Evolutionary conservation across 2,888 invertebrate species (phyloP).

Genomic region (Argyresthia albistria): DNA sequence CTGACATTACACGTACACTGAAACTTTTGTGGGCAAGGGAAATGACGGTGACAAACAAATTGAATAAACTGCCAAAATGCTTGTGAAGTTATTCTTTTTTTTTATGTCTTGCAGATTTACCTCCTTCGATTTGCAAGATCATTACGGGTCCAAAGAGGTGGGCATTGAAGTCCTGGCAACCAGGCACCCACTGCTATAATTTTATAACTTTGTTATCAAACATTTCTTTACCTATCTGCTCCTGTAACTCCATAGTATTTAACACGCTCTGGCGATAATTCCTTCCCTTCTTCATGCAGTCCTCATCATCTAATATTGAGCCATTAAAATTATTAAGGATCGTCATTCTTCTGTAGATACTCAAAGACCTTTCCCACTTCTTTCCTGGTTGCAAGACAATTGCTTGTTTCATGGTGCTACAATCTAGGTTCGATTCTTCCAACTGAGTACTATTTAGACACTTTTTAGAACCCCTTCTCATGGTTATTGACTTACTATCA

Average conservation of each 20-base stretch:
- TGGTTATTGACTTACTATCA: neutral
- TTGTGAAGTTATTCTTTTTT: neutral
- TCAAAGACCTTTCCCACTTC: conserved; percentile 77
- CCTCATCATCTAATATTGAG: conserved; percentile 50
- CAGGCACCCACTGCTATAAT: too few species aligned
- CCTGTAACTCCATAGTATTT: conserved; percentile 41
- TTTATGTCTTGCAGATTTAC: neutral
- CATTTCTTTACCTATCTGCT: neutral
- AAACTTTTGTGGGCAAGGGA: conserved; percentile 61
- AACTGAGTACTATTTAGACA: neutral
- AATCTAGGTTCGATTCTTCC: neutral
- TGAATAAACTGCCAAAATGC: neutral
- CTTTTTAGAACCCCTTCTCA: neutral
- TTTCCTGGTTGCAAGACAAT: conserved; percentile 76
- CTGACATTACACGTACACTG: conserved; percentile 69
- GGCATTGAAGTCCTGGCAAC: neutral
- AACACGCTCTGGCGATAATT: conserved; percentile 70
- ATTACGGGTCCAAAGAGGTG: neutral
- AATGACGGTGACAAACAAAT: conserved; percentile 16
- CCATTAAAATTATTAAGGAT: conserved; percentile 45
- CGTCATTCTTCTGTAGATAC: conserved; percentile 67
- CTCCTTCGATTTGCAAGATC: neutral
- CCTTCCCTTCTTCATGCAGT: conserved; percentile 54
- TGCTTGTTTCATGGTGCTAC: conserved; percentile 24
- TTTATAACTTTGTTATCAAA: too few species aligned